Evolutionary conservation across 2,797 vertebrate genomes (phyloP), one percentile per base, ranked within the genome.

Genomic region (Falco cherrug): DNA sequence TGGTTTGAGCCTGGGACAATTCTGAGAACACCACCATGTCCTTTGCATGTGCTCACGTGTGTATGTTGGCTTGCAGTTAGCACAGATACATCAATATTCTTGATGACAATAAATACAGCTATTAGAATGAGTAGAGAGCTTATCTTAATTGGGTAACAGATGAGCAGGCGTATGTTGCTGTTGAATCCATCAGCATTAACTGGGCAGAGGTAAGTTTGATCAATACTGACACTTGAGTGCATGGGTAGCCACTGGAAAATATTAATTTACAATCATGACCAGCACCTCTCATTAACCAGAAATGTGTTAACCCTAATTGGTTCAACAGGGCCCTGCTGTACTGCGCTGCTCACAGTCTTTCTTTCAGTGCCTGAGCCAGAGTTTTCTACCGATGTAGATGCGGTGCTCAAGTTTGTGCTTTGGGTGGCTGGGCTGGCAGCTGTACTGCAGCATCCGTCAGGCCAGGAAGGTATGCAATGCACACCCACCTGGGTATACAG

Each of bases 61-160:
- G 39, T 68, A 50, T 24, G 90, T 89, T 96, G 97, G 91, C 93
- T 89, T 88, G 74, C 82, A 93, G 94, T 96, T 97, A 96, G 88
- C 74, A 89, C 70, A 67, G 91, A 97, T 93, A 61, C 92, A 98
- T 98, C 98, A 97, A 97, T 98, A 97, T 97, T 97, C 95, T 74
- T 77, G 94, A 97, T 97, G 96, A 98, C 98, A 98, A 97, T 97
- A 98, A 98, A 98, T 98, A 98, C 88, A 94, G 90, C 96, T 97
- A 97, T 98, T 97, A 98, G 96, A 95, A 97, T 96, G 98, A 98
- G 95, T 96, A 11, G 29, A 96, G 84, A 95, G 95, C 96, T 98
- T 98, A 97, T 98, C 98, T 97, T 98, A 98, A 98, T 98, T 98
- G 98, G 97, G 95, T 98, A 98, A 97, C 97, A 98, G 97, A 98